Evolutionary conservation across 37 sponge, comb jelly and placozoan species (phyloP), one percentile per base, ranked within the genome.

Genomic region (Cliona cf. orientalis): DNA sequence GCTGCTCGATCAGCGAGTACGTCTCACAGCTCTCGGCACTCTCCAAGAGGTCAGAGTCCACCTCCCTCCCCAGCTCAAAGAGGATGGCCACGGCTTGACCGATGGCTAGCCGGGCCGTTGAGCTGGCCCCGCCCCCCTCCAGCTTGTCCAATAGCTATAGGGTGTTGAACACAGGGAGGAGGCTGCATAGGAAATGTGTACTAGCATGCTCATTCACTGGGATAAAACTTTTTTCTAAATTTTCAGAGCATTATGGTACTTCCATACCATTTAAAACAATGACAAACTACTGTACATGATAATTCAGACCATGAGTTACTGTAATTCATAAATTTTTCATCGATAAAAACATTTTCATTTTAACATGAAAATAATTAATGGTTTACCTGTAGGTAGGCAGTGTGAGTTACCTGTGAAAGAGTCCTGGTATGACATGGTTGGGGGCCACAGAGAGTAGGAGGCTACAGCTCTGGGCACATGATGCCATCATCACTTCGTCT

Each of bases 31-130:
- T 41, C 7, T 86, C 87, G 32, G 25, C 42, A 7, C 56, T 59
- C 6, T 72, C 79, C 79, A 83, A 61, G 0, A 91, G 40, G 32
- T 65, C 76, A 41, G 41, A 78, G 66, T 80, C 46, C 7, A 33
- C 34, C 67, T 92, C 76, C 53, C 84, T 67, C 0, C 56, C 73
- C 61, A 92, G 66, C 67, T 88, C 89, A 84, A 92, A 84, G 36
- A 92, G 78, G 1, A 92, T 66, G 0, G 89, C 85, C 33, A 84
- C 41, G 33, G 82, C 85, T 41, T 84, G 82, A 0, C 93, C 93
- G 0, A 80, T 70, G 0, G 89, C 75, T 0, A 92, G 69, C 28
- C 84, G 80, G 19, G 88, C 85, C 33, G 42, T 55, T 28, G 78
- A 33, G n/a, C n/a, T n/a, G n/a, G n/a, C n/a, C n/a, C n/a, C n/a